These are phyloP conservation scores for Gymnothorax reevesii DNA, from an alignment of 2,797 vertebrate genomes.

Conservation along the genomic window DNA sequence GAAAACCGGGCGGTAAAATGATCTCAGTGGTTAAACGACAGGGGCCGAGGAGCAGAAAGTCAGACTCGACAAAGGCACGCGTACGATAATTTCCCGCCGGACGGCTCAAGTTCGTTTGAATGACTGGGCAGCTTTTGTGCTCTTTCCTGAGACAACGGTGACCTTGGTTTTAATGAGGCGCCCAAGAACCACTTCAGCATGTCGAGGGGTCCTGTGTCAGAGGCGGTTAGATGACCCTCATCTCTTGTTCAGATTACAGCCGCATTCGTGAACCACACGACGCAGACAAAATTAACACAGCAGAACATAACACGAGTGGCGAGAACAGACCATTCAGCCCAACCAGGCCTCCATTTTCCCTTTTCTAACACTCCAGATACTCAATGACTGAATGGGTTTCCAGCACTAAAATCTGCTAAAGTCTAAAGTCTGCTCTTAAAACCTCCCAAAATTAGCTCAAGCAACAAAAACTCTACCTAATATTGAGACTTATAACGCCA, in stretches of 20 bases:
- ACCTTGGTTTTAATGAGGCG: conserved; percentile 17
- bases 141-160: neutral
- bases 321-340: too few relatives aligned
- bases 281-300: too few relatives aligned
- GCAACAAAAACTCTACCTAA: too few relatives aligned
- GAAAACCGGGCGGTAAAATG: neutral
- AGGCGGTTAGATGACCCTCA: neutral
- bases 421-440: too few relatives aligned
- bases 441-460: too few relatives aligned
- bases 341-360: too few relatives aligned
- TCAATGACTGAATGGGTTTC: too few relatives aligned
- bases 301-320: too few relatives aligned
- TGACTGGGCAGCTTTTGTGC: neutral
- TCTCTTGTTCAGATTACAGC: neutral
- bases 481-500: too few relatives aligned
- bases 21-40: neutral
- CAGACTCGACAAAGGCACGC: neutral
- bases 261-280: too few relatives aligned
- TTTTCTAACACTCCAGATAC: too few relatives aligned
- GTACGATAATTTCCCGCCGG: neutral
- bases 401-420: too few relatives aligned
- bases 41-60: neutral
- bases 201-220: neutral
- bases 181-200: neutral
- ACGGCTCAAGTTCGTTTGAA: conserved; percentile 2